Percentiles rank a stretch among this genome's conserved stretches.
Evolutionary conservation across 2,113 vertebrate genomes (phyloP).

Genomic region (Mungos mungo): DNA sequence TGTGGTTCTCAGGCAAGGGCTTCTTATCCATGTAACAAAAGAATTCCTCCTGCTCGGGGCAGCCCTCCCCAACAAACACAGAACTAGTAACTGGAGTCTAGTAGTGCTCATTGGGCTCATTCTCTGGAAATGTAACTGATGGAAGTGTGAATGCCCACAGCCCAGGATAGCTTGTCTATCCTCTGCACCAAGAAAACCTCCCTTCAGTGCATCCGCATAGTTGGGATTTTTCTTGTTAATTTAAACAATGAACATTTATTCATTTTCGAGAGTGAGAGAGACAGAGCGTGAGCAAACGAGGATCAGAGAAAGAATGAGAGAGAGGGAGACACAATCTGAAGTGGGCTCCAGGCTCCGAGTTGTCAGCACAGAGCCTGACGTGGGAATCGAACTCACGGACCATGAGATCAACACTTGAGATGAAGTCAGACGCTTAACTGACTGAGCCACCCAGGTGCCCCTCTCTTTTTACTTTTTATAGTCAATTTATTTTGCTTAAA

Average conservation of each 20-base stretch:
- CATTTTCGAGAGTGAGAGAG: not conserved
- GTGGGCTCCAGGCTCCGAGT: too few relatives aligned
- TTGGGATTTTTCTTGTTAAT: not conserved
- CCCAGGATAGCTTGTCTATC: not conserved
- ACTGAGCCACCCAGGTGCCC: too few relatives aligned
- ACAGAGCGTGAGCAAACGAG: too few relatives aligned
- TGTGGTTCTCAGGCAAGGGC: not conserved
- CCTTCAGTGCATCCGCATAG: not conserved
- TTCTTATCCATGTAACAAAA: not conserved
- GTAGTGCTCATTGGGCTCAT: not conserved
- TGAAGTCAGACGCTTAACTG: too few relatives aligned
- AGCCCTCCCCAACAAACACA: not conserved
- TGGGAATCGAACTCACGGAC: too few relatives aligned
- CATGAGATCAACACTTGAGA: too few relatives aligned
- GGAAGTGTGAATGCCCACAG: rapidly evolving
- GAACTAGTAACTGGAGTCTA: not conserved
- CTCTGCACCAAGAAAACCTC: not conserved
- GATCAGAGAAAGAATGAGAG: too few relatives aligned
- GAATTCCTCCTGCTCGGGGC: not conserved
- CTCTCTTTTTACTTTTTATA: slow-evolving; percentile 59
- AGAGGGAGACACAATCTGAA: too few relatives aligned
- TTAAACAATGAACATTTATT: not conserved
- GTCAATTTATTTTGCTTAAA: slow-evolving; percentile 68
- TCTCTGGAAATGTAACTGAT: not conserved
- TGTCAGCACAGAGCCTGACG: too few relatives aligned